Evolutionary conservation across 1,140 invertebrate species (phyloP).

Genomic region (Drosophila kepulauana): DNA sequence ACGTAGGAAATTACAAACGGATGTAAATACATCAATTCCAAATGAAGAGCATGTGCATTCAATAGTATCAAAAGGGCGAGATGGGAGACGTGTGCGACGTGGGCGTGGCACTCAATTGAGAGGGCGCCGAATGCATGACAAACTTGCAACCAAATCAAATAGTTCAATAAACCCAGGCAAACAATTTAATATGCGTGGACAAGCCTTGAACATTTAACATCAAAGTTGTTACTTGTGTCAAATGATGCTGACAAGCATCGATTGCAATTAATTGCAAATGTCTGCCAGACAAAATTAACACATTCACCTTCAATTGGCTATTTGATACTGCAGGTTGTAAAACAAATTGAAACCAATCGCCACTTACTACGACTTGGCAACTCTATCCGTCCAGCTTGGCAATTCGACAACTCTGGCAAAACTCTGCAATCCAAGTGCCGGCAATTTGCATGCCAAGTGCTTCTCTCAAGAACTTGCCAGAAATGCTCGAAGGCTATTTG

Average conservation of each 20-base stretch:
- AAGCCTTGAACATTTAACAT: conserved; percentile 10
- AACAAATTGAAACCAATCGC: conserved; percentile 48
- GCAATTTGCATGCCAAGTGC: conserved; percentile 43
- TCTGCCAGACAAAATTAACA: conserved; percentile 69
- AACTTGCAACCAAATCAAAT: conserved; percentile 60
- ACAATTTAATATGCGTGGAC: conserved; percentile 74
- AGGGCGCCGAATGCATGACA: conserved; percentile 32
- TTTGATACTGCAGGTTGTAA: conserved; percentile 13
- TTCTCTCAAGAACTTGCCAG: conserved; percentile 24
- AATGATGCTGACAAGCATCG: conserved; percentile 31
- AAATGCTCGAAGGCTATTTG: conserved; percentile 21
- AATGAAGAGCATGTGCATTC: conserved; percentile 54
- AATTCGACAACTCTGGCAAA: conserved; percentile 1
- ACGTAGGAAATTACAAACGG: conserved; percentile 81
- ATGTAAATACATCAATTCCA: conserved; percentile 78
- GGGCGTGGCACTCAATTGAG: conserved; percentile 22
- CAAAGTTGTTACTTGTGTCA: neutral
- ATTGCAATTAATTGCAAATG: conserved; percentile 71
- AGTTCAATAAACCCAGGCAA: conserved; percentile 75
- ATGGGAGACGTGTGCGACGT: neutral
- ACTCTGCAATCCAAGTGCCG: conserved; percentile 17
- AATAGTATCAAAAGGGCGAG: conserved; percentile 18
- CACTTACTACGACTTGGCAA: conserved; percentile 23
- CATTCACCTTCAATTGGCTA: conserved; percentile 41
- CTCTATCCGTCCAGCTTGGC: neutral